Percentiles rank a stretch among this genome's conserved stretches.
Evolutionary conservation across 37 sponge, comb jelly and placozoan species (phyloP).

Genomic region (Eunapius fragilis): DNA sequence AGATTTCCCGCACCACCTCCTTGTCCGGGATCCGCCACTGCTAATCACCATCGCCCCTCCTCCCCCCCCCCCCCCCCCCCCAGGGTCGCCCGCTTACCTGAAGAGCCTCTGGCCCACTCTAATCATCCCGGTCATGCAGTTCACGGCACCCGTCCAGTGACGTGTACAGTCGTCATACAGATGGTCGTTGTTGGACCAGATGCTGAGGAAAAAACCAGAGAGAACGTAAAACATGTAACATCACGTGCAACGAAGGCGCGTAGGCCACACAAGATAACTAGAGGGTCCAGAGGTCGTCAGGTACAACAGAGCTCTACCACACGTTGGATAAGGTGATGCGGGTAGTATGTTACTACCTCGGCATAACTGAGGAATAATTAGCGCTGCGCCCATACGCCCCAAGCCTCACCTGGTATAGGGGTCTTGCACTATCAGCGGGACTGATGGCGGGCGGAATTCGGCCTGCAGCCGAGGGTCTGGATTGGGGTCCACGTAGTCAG

Average conservation of each 20-base stretch:
- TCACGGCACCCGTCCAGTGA: conserved; percentile 65
- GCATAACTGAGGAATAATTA: too few species aligned
- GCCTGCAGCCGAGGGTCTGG: not conserved
- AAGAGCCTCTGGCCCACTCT: conserved; percentile 47
- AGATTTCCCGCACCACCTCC: too few species aligned
- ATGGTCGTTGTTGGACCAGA: conserved; percentile 72
- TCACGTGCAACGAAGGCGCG: not conserved
- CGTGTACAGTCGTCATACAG: conserved; percentile 64
- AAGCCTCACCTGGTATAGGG: conserved; percentile 69
- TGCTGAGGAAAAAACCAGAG: conserved; percentile 5
- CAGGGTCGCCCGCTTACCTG: conserved; percentile 16
- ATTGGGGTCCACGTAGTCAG: not conserved
- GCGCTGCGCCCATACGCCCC: too few species aligned
- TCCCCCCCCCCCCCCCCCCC: not conserved
- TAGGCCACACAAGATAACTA: too few species aligned
- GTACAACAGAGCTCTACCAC: too few species aligned
- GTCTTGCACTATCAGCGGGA: conserved; percentile 77
- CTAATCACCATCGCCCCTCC: too few species aligned
- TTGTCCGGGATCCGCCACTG: too few species aligned
- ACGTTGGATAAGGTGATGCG: conserved; percentile 82
- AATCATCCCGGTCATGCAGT: conserved; percentile 62
- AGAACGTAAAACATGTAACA: not conserved
- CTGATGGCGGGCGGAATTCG: conserved; percentile 75
- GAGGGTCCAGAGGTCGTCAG: too few species aligned
- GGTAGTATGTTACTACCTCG: too few species aligned